phyloP scores from a whole-genome alignment of 2,113 vertebrate genomes.

The Todiramphus chloris region DNA sequence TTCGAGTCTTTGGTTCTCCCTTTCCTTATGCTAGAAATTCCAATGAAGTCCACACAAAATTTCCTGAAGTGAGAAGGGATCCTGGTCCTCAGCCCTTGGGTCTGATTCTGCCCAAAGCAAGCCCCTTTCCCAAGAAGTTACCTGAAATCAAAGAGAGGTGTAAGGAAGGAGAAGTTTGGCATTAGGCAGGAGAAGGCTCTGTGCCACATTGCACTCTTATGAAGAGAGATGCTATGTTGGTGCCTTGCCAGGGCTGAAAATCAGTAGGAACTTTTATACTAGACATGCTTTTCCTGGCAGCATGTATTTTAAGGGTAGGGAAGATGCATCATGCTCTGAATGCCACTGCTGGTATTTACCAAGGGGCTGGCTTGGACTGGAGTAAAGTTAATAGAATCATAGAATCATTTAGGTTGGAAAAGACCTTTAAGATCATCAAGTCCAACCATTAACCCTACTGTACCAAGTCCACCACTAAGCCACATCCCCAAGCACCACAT shows the following conservation, averaged over 20 bases:
- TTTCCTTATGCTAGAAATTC: neutral
- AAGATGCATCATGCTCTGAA: neutral
- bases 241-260: neutral
- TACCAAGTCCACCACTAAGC: too few relatives aligned
- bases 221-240: neutral
- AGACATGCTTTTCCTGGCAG: neutral
- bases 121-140: neutral
- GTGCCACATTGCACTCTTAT: neutral
- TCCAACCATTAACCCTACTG: too few relatives aligned
- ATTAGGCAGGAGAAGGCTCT: neutral
- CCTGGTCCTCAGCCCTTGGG: neutral
- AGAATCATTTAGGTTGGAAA: too few relatives aligned
- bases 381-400: neutral
- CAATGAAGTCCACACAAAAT: neutral
- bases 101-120: neutral
- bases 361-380: neutral
- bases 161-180: neutral
- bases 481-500: too few relatives aligned
- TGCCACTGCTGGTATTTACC: neutral
- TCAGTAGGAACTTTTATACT: neutral
- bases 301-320: neutral
- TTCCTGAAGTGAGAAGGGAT: neutral
- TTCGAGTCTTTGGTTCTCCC: neutral
- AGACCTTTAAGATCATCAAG: too few relatives aligned
- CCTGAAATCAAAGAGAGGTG: neutral